A percentile compares a stretch with the other conserved stretches of the same genome.
Evolutionary conservation across 2,113 vertebrate species (phyloP).

Genomic region (Rhagologus leucostigma): DNA sequence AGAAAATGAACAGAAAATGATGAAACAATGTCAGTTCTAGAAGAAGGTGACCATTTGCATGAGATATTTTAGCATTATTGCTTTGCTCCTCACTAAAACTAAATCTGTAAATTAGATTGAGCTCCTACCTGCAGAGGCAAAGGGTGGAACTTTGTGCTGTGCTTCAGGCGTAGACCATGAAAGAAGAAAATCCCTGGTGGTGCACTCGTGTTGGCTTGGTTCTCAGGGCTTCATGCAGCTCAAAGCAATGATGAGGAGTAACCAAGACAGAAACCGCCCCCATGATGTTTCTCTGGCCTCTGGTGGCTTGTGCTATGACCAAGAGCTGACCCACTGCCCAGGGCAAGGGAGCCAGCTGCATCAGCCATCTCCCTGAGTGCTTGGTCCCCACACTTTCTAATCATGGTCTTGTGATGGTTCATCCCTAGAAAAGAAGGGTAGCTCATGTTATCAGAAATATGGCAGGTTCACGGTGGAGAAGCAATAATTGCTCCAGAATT

Average conservation of each 20-base stretch:
- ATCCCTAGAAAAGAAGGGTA: neutral
- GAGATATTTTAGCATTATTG: neutral
- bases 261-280: neutral
- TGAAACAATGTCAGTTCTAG: neutral
- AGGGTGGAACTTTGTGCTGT: neutral
- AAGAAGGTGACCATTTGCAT: neutral
- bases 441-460: neutral
- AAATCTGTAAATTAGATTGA: neutral
- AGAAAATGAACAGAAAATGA: slow-evolving; percentile 1
- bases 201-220: rapidly evolving
- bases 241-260: neutral
- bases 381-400: neutral
- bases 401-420: neutral
- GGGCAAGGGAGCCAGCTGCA: neutral
- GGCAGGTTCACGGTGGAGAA: neutral
- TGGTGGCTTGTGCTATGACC: neutral
- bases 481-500: neutral
- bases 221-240: neutral
- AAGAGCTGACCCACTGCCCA: neutral
- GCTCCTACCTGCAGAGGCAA: slow-evolving; percentile 1
- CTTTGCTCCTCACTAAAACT: neutral
- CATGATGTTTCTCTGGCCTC: neutral
- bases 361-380: neutral
- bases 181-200: neutral
- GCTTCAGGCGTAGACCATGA: neutral